Conservation (phyloP, 2,113 vertebrate genomes). For the Oryzias javanicus region DNA sequence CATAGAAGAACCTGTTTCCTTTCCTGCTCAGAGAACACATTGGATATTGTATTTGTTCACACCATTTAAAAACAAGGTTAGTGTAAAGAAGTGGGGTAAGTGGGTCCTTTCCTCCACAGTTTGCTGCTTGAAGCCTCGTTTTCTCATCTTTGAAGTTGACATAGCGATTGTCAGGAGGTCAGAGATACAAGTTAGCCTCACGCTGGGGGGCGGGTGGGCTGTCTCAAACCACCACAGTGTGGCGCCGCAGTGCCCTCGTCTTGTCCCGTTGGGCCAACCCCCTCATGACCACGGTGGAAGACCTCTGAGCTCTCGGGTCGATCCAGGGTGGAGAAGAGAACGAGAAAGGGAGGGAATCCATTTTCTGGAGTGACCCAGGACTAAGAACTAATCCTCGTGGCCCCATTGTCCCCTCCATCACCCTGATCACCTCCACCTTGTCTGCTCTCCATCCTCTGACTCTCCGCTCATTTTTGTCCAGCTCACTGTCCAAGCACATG, state of each 20-base stretch:
- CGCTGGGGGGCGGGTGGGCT: too few species aligned
- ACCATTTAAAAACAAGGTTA: too few species aligned
- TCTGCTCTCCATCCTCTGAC: slow-evolving; percentile 30
- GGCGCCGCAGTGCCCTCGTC: slow-evolving; percentile 83
- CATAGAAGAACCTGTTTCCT: too few species aligned
- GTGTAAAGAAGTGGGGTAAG: too few species aligned
- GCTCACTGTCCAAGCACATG: slow-evolving; percentile 67
- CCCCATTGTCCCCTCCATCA: slow-evolving; percentile 9
- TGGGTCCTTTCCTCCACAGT: too few species aligned
- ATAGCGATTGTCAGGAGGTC: too few species aligned
- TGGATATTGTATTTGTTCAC: too few species aligned
- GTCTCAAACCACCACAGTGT: slow-evolving; percentile 82
- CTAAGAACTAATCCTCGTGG: slow-evolving; percentile 9
- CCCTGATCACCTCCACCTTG: slow-evolving; percentile 46
- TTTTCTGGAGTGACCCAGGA: slow-evolving; percentile 8
- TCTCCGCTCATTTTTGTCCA: slow-evolving; percentile 19
- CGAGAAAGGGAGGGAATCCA: slow-evolving; percentile 13
- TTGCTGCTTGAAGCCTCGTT: too few species aligned
- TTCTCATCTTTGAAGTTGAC: too few species aligned
- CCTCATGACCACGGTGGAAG: slow-evolving; percentile 76
- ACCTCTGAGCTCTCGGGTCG: slow-evolving; percentile 51
- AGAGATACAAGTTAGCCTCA: too few species aligned
- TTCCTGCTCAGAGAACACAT: too few species aligned
- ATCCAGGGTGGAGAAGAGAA: slow-evolving; percentile 23
- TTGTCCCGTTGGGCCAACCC: slow-evolving; percentile 75